These are phyloP conservation scores for Trichoplusia ni DNA, from an alignment of 1,140 invertebrate genomes.

Conservation along the genomic window DNA sequence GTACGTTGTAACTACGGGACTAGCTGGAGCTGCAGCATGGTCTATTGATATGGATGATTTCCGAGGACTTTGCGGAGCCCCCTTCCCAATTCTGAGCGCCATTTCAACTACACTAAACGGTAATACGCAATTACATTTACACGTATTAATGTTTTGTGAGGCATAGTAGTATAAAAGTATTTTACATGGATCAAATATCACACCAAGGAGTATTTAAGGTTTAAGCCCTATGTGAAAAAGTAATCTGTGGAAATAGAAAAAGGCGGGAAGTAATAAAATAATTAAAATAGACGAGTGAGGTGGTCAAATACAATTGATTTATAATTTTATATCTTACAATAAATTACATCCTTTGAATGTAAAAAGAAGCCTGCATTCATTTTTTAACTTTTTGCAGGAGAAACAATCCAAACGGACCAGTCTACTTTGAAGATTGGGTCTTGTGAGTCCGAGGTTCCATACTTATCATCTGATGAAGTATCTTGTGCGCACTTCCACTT, in stretches of 20 bases:
- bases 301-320: too few relatives aligned
- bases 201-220: too few relatives aligned
- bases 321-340: too few relatives aligned
- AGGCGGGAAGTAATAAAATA: too few relatives aligned
- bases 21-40: constrained; percentile 87
- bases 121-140: constrained; percentile 39
- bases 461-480: constrained; percentile 83
- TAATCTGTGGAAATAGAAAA: too few relatives aligned
- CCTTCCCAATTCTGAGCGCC: constrained; percentile 84
- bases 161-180: too few relatives aligned
- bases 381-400: constrained; percentile 44
- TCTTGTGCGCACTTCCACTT: constrained; percentile 87
- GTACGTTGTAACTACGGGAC: constrained; percentile 83
- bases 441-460: constrained; percentile 77
- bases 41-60: constrained; percentile 87
- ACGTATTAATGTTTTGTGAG: too few relatives aligned
- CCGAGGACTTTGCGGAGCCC: constrained; percentile 84
- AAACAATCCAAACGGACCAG: constrained; percentile 60
- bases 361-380: too few relatives aligned
- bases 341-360: too few relatives aligned
- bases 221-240: too few relatives aligned
- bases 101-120: constrained; percentile 83
- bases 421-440: constrained; percentile 71
- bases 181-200: too few relatives aligned
- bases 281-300: not conserved